A percentile compares a stretch with the other conserved stretches of the same genome.
Conservation (phyloP, 2,797 vertebrate genomes). For the Hemibagrus guttatus region DNA sequence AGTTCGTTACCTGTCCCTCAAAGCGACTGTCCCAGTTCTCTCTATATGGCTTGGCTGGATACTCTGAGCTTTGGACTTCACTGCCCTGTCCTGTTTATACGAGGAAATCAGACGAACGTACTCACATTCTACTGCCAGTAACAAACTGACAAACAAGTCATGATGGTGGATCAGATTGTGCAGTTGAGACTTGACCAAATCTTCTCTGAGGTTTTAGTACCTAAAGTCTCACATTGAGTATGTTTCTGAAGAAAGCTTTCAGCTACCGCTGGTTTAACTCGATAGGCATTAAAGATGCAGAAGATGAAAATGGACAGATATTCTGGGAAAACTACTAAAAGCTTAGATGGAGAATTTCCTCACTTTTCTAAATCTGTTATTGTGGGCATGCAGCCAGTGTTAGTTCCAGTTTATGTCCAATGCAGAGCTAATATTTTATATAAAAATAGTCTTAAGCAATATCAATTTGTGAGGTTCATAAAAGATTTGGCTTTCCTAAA, state of each 20-base stretch:
- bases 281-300: background rate
- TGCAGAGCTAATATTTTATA: background rate
- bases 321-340: background rate
- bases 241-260: background rate
- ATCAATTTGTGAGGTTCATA: background rate
- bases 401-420: background rate
- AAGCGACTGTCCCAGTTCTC: slow-evolving; percentile 69
- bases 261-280: background rate
- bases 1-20: slow-evolving; percentile 75
- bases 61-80: slow-evolving; percentile 69
- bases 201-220: background rate
- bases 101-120: slow-evolving; percentile 77
- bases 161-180: background rate
- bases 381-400: background rate
- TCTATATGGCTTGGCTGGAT: slow-evolving; percentile 78
- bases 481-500: background rate
- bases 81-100: slow-evolving; percentile 70
- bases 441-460: background rate
- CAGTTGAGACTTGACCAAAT: background rate
- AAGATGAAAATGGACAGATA: background rate
- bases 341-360: background rate
- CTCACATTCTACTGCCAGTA: slow-evolving; percentile 76
- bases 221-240: background rate
- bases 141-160: slow-evolving; percentile 23
- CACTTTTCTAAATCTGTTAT: background rate